Percentiles rank a stretch among this genome's conserved stretches.
These are phyloP conservation scores for Anthonomus grandis DNA, from an alignment of 1,140 invertebrate species.

Conservation along the genomic window DNA sequence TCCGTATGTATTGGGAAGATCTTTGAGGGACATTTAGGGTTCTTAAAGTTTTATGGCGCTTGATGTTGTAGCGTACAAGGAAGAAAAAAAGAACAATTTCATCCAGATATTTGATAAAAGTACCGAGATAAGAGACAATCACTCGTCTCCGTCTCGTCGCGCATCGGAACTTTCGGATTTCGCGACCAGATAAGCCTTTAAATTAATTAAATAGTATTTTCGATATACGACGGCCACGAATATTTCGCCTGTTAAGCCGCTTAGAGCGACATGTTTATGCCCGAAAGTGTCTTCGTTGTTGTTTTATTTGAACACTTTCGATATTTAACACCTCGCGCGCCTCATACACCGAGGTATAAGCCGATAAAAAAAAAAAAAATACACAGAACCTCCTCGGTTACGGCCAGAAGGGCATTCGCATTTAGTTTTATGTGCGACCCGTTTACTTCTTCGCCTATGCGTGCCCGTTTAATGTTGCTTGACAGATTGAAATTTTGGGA, in stretches of 20 bases:
- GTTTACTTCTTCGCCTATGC: background rate
- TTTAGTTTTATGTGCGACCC: constrained; percentile 18
- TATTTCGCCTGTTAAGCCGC: constrained; percentile 19
- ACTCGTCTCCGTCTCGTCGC: background rate
- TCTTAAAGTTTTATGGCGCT: no score
- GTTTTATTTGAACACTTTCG: constrained; percentile 23
- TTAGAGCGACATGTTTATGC: constrained; percentile 25
- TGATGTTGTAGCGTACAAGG: no score
- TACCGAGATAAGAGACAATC: constrained; percentile 1
- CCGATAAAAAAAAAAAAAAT: constrained; percentile 14
- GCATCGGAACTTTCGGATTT: constrained; percentile 13
- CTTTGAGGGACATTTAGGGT: no score
- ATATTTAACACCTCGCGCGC: constrained; percentile 24
- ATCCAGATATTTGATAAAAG: no score
- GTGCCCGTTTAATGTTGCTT: constrained; percentile 14
- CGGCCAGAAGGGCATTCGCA: constrained; percentile 18
- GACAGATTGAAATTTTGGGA: background rate
- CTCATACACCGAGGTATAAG: constrained; percentile 14
- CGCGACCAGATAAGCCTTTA: constrained; percentile 17
- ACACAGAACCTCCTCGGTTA: no score
- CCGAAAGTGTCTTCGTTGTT: constrained; percentile 12
- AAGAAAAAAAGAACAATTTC: no score
- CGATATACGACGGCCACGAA: constrained; percentile 15
- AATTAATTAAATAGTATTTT: constrained; percentile 28
- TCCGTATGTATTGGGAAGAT: no score